phyloP scores from a whole-genome alignment of 1,140 invertebrate species.

The Lineus longissimus region DNA sequence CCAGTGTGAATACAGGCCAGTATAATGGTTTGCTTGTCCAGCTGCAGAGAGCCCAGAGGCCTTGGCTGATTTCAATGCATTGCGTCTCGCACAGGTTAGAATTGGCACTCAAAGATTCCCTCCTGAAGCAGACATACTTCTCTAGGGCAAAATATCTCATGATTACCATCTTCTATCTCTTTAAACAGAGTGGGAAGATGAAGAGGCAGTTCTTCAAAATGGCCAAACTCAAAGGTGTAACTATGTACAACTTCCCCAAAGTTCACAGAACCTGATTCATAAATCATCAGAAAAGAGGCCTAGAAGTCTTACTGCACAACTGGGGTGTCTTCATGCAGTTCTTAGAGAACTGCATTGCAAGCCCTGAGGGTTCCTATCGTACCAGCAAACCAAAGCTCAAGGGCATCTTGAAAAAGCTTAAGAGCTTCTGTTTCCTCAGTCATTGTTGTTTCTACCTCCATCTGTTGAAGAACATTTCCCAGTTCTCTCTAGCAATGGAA shows the following conservation, averaged over 20 bases:
- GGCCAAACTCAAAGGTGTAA: not conserved
- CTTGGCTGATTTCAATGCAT: not conserved
- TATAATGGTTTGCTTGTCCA: not conserved
- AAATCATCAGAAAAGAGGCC: not conserved
- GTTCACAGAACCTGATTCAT: not conserved
- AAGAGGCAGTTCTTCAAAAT: not conserved
- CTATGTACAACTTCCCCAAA: not conserved
- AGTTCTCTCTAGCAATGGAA: not conserved
- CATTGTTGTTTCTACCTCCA: not conserved
- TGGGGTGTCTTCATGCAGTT: not conserved
- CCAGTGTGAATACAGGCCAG: not conserved
- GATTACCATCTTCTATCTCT: not conserved
- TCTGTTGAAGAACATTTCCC: not conserved
- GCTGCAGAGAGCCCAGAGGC: not conserved
- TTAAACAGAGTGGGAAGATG: not conserved
- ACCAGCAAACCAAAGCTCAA: not conserved
- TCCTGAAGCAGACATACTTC: not conserved
- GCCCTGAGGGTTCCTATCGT: not conserved
- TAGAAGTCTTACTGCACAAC: not conserved
- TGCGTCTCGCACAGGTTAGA: not conserved
- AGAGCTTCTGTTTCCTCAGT: not conserved
- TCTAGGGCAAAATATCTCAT: not conserved
- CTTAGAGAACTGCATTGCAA: not conserved
- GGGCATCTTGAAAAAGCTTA: not conserved
- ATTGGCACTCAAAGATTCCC: conserved; percentile 2